Evolutionary conservation across 2,888 invertebrate genomes (phyloP).

Genomic region (Euclidia mi): DNA sequence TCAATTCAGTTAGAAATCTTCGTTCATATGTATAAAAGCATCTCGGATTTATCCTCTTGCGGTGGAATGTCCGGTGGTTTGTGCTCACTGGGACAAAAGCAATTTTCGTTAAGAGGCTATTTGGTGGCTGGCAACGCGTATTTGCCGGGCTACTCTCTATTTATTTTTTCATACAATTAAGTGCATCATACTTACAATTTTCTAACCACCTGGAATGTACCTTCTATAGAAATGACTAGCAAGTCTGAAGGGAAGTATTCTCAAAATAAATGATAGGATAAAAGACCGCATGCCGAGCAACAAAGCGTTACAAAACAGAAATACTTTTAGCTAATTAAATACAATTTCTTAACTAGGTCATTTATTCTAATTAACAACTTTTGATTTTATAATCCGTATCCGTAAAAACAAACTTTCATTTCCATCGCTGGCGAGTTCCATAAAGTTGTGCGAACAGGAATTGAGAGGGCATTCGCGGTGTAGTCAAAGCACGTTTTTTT

Average conservation of each 20-base stretch:
- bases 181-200: conserved; percentile 34
- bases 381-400: conserved; percentile 47
- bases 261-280: conserved; percentile 19
- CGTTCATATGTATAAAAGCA: conserved; percentile 61
- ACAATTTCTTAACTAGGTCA: conserved; percentile 42
- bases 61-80: conserved; percentile 58
- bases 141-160: conserved; percentile 49
- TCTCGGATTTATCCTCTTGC: conserved; percentile 62
- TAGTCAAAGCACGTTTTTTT: conserved; percentile 33
- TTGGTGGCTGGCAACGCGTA: conserved; percentile 58
- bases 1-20: conserved; percentile 60
- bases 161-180: conserved; percentile 44
- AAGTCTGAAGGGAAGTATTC: conserved; percentile 11
- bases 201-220: conserved; percentile 16
- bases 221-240: conserved; percentile 9
- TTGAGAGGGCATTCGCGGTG: conserved; percentile 10
- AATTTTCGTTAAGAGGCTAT: conserved; percentile 77
- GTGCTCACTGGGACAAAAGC: conserved; percentile 66
- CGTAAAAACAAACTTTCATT: conserved; percentile 30
- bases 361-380: conserved; percentile 47
- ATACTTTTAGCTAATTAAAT: conserved; percentile 44
- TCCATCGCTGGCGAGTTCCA: conserved; percentile 24
- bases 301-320: conserved; percentile 33
- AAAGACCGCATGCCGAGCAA: conserved; percentile 25
- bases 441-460: conserved; percentile 22